Evolutionary conservation across 2,113 vertebrate genomes (phyloP).

Genomic region (Grammomys surdaster): DNA sequence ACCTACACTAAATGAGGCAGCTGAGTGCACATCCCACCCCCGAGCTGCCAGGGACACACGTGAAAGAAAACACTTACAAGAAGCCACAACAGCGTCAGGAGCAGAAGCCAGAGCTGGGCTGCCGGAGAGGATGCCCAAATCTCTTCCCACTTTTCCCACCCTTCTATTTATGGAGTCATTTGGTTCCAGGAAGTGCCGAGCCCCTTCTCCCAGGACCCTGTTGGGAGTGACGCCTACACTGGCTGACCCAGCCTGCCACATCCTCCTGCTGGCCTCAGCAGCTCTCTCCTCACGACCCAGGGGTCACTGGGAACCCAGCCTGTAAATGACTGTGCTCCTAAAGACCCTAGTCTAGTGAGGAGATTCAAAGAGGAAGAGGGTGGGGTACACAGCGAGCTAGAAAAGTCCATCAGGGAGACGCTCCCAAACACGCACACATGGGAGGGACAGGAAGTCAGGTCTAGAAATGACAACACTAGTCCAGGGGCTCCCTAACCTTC

Average conservation of each 20-base stretch:
- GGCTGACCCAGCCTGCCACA: slow-evolving; percentile 68
- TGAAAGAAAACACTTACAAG: slow-evolving; percentile 33
- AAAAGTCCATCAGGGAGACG: slow-evolving; percentile 5
- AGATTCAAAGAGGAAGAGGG: slow-evolving; percentile 7
- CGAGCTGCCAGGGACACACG: background rate
- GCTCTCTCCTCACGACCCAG: background rate
- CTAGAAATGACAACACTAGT: background rate
- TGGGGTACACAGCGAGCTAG: background rate
- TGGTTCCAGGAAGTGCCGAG: slow-evolving; percentile 75
- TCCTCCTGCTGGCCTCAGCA: slow-evolving; percentile 57
- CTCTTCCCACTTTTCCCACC: slow-evolving; percentile 65
- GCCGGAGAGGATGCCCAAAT: background rate
- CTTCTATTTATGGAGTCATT: slow-evolving; percentile 77
- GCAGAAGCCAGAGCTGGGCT: slow-evolving; percentile 59
- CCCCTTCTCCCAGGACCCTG: slow-evolving; percentile 80
- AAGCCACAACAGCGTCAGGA: background rate
- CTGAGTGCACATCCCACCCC: background rate
- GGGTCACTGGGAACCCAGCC: slow-evolving; percentile 66
- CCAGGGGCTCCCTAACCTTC: background rate
- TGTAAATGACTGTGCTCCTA: slow-evolving; percentile 1
- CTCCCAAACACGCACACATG: background rate
- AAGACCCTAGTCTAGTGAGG: background rate
- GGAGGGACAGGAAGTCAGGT: background rate
- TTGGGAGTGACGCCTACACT: slow-evolving; percentile 60
- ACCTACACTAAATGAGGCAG: background rate